phyloP scores from a whole-genome alignment of 2,888 invertebrate genomes.

The Andrena dorsata region DNA sequence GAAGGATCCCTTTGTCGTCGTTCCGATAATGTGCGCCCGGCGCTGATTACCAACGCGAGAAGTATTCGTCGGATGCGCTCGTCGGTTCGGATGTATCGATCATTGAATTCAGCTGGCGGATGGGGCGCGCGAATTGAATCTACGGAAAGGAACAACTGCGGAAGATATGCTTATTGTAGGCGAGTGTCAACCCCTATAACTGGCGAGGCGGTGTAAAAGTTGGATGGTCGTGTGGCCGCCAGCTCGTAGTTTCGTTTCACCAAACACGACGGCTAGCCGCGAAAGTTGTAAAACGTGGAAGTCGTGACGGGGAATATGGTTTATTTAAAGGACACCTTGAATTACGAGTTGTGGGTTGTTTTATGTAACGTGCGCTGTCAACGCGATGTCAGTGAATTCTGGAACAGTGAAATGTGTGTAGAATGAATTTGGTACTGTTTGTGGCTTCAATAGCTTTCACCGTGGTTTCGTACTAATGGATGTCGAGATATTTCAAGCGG shows the following conservation, averaged over 20 bases:
- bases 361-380: background rate
- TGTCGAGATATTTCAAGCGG: too few species aligned
- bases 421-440: too few species aligned
- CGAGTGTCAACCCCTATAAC: constrained; percentile 18
- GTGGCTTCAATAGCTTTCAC: too few species aligned
- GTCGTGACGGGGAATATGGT: constrained; percentile 7
- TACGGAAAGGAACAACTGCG: background rate
- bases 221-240: constrained; percentile 3
- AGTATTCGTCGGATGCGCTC: background rate
- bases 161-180: constrained; percentile 31
- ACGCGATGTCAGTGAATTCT: background rate
- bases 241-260: constrained; percentile 37
- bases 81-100: constrained; percentile 3
- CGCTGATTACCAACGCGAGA: background rate
- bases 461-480: too few species aligned
- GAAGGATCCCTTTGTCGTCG: constrained; percentile 34
- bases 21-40: background rate
- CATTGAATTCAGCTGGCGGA: background rate
- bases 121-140: constrained; percentile 12
- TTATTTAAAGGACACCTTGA: constrained; percentile 30
- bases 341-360: constrained; percentile 15
- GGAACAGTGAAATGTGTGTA: too few species aligned
- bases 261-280: constrained; percentile 21
- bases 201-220: constrained; percentile 28
- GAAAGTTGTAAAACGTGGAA: constrained; percentile 20